Evolutionary conservation across 2,113 vertebrate species (phyloP), one percentile per base, ranked within the genome.

Genomic region (Oplegnathus fasciatus): DNA sequence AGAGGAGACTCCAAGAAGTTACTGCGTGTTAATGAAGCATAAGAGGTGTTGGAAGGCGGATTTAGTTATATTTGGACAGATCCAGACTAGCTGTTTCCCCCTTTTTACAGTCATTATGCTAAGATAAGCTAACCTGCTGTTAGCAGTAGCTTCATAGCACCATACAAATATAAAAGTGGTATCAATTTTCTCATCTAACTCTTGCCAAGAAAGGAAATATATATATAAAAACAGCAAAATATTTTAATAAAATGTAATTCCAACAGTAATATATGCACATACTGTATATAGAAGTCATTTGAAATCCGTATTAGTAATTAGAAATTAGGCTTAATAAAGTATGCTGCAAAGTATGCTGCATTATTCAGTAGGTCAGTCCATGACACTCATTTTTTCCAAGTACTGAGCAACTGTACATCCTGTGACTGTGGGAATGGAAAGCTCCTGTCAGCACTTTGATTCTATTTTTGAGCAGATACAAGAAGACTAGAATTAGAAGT

Each of bases 391-490:
- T 74, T 73, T 86, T 83, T 75, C 88, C 83, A 2, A 28, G 42
- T 7, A 9, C 28, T 44, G 46, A 80, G 68, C 61, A 65, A 70
- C 28, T 57, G 73, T 64, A 74, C 40, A 28, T 86, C 90, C 82
- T 91, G 82, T 85, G 88, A 88, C 42, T 34, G 26, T 52, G 75
- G 57, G 62, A 2, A 30, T 48, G 84, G 88, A 91, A 87, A 83
- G 26, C 40, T 75, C 64, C 66, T 54, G 77, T 92, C 91, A 90
- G 88, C 89, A 85, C 79, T 76, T 58, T 64, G 50, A 30, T 55
- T 86, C 79, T 85, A 85, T 84, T 92, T 80, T 80, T 3, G 18
- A 61, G 65, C 55, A 74, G 86, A 85, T 44, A 37, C 8, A 1
- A 83, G 37, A 24, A 3, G n/a, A 20, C 55, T 66, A 15, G 46